Evolutionary conservation across 2,113 vertebrate species (phyloP).

Genomic region (Etheostoma spectabile): DNA sequence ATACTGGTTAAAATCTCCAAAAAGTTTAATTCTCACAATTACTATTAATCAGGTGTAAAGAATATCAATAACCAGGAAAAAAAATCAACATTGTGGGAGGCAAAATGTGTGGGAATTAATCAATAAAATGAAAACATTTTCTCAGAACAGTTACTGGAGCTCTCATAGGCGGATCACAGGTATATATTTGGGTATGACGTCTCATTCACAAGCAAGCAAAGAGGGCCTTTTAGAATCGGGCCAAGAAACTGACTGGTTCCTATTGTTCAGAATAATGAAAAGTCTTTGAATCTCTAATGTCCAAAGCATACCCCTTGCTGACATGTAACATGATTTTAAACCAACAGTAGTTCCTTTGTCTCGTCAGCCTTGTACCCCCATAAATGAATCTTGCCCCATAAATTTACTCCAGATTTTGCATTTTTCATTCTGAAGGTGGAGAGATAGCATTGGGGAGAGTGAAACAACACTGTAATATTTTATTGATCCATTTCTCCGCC

Average conservation of each 20-base stretch:
- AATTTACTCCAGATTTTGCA: slow-evolving; percentile 42
- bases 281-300: not conserved
- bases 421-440: slow-evolving; percentile 30
- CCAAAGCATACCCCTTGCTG: not conserved
- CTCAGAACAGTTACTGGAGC: not conserved
- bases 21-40: not conserved
- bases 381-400: slow-evolving; percentile 30
- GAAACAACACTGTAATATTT: slow-evolving; percentile 53
- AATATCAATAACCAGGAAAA: not conserved
- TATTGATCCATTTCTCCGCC: slow-evolving; percentile 57
- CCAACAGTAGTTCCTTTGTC: not conserved
- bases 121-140: not conserved
- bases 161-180: not conserved
- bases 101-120: not conserved
- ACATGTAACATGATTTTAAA: not conserved
- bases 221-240: not conserved
- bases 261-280: not conserved
- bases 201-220: not conserved
- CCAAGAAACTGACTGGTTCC: too few species aligned
- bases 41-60: not conserved
- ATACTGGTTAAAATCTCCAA: not conserved
- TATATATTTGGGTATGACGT: not conserved
- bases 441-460: slow-evolving; percentile 1
- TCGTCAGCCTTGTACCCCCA: not conserved
- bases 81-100: not conserved